These are phyloP conservation scores for Vimba vimba DNA, from an alignment of 2,113 vertebrate genomes.

Conservation along the genomic window DNA sequence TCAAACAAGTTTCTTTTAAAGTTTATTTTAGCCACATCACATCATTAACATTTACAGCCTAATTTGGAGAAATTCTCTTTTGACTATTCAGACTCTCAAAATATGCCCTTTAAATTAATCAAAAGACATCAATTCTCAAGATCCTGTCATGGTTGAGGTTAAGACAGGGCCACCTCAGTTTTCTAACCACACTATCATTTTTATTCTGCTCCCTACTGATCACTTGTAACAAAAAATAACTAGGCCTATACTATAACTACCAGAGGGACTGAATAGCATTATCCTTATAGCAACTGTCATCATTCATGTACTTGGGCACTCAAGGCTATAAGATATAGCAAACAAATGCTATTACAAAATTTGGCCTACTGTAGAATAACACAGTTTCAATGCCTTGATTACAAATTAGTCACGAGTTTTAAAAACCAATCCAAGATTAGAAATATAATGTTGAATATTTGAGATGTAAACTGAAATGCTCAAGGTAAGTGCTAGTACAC, in stretches of 20 bases:
- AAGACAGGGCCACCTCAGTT: conserved; percentile 54
- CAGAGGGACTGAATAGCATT: neutral
- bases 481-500: neutral
- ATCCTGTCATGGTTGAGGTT: conserved; percentile 67
- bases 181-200: conserved; percentile 42
- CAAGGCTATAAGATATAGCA: neutral
- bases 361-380: neutral
- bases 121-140: conserved; percentile 68
- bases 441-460: neutral
- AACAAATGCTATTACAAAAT: neutral
- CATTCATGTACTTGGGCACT: neutral
- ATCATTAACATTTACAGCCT: too few species aligned
- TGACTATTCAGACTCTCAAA: conserved; percentile 54
- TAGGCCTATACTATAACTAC: too few species aligned
- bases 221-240: neutral
- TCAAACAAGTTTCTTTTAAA: too few species aligned
- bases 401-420: neutral
- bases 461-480: neutral
- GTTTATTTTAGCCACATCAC: too few species aligned
- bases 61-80: neutral
- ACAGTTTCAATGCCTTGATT: neutral
- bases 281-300: neutral
- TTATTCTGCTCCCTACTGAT: conserved; percentile 56
- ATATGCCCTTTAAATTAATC: conserved; percentile 66
- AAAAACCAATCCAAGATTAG: neutral